Base-by-base conservation (phyloP, 2,797 vertebrate genomes). In the Sebastes vulpes region DNA sequence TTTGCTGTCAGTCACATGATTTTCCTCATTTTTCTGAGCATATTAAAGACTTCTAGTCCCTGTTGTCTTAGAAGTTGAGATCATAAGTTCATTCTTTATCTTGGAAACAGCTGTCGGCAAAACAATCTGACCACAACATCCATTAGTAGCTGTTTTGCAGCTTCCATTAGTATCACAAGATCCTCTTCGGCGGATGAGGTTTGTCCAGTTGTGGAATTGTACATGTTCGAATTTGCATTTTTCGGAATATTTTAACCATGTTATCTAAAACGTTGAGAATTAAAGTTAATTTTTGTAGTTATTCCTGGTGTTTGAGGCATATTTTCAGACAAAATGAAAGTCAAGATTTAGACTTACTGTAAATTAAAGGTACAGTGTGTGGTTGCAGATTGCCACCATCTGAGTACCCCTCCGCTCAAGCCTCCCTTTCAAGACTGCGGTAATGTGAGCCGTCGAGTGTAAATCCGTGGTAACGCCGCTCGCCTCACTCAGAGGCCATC, bases 401-500 rank as follows among this genome's bases (percentile, higher is more conserved):
- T 2, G 32, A 35, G 38, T 0, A 42, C 2, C 12, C 12, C 1
- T 42, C 38, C 12, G 38, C 38, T 42, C 12, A 16, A 14, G 38
- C 38, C 38, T 42, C 38, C 12, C 38, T 0, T 42, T 42, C 38
- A 16, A 16, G 38, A 42, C 5, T 42, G 35, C 12, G 2, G 35
- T 38, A 38, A 38, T 6, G 5, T 3, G 35, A 38, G 35, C 35
- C 5, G 35, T 6, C 2, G 5, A 42, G 38, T 42, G 38, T 16
- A 2, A 42, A 42, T 0, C 0, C 0, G 38, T 42, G 38, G 38
- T 42, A 35, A 35, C 11, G 11, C 32, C 11, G 32, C 0, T 35
- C 3, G 12, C 38, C 14, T 42, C 14, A 3, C 38, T 42, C 38
- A 42, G 12, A 42, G 38, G 38, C 2, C 2, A 42, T 42, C 14